phyloP scores from a whole-genome alignment of 2,797 vertebrate species.

The Vipera latastei region DNA sequence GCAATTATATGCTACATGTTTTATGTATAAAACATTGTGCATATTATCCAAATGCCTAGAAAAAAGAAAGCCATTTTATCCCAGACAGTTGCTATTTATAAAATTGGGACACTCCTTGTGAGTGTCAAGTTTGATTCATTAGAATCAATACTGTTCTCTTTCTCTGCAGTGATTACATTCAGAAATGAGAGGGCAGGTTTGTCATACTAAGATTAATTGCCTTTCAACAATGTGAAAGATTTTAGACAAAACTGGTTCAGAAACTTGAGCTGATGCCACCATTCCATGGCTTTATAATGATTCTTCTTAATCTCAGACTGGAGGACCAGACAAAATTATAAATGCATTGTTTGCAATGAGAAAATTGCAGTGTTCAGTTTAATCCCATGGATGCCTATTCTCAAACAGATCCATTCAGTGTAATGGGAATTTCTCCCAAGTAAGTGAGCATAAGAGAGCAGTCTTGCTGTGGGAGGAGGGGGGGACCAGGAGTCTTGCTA shows the following conservation, averaged over 20 bases:
- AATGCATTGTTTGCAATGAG: background rate
- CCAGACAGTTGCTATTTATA: background rate
- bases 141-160: conserved; percentile 15
- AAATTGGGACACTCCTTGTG: conserved; percentile 23
- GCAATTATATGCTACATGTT: background rate
- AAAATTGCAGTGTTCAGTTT: background rate
- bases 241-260: background rate
- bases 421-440: background rate
- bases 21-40: conserved; percentile 1
- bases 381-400: background rate
- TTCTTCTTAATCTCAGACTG: background rate
- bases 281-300: background rate
- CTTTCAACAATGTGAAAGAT: background rate
- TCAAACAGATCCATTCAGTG: background rate
- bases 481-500: background rate
- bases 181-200: conserved; percentile 12
- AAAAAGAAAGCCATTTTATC: conserved; percentile 6
- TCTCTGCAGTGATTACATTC: conserved; percentile 18
- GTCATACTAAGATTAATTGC: conserved; percentile 14
- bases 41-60: background rate
- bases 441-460: background rate
- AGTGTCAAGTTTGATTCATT: conserved; percentile 39
- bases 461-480: background rate
- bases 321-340: background rate
- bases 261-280: conserved; percentile 9